Percentiles rank a stretch among this genome's conserved stretches.
phyloP scores from a whole-genome alignment of 2,113 vertebrate genomes.

The Synodontis membranacea region DNA sequence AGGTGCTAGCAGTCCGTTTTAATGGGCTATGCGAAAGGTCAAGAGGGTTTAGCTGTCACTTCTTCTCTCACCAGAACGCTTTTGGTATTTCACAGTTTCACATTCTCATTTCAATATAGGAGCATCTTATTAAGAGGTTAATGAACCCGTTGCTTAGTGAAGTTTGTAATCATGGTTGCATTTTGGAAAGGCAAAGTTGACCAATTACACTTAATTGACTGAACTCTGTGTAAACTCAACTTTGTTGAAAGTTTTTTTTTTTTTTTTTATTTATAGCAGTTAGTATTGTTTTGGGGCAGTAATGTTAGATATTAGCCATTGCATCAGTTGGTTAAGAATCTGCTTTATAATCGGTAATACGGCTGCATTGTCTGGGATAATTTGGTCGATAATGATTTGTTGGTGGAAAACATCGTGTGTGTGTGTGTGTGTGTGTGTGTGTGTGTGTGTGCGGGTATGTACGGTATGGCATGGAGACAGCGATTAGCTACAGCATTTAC shows the following conservation, averaged over 20 bases:
- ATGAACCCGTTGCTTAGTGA: conserved; percentile 40
- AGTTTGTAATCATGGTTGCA: conserved; percentile 53
- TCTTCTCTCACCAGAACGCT: conserved; percentile 59
- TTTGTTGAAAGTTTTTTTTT: conserved; percentile 3
- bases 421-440: too few relatives aligned
- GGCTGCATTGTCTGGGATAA: background rate
- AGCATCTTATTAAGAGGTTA: conserved; percentile 50
- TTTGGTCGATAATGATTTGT: background rate
- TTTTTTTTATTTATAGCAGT: background rate
- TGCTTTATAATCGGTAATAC: background rate
- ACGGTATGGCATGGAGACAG: background rate
- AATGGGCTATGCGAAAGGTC: conserved; percentile 73
- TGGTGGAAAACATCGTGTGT: background rate
- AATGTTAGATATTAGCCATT: background rate
- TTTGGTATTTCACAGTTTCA: conserved; percentile 64
- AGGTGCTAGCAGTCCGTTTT: conserved; percentile 70
- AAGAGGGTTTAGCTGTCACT: conserved; percentile 67
- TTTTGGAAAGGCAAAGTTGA: conserved; percentile 38
- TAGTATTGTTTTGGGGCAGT: background rate
- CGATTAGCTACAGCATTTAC: background rate
- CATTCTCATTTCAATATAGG: conserved; percentile 63
- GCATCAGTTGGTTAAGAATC: background rate
- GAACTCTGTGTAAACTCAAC: conserved; percentile 20
- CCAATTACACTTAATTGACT: conserved; percentile 50
- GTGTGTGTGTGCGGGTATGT: too few relatives aligned